Evolutionary conservation across 2,888 invertebrate species (phyloP), one percentile per base, ranked within the genome.

Genomic region (Thymelicus acteon): DNA sequence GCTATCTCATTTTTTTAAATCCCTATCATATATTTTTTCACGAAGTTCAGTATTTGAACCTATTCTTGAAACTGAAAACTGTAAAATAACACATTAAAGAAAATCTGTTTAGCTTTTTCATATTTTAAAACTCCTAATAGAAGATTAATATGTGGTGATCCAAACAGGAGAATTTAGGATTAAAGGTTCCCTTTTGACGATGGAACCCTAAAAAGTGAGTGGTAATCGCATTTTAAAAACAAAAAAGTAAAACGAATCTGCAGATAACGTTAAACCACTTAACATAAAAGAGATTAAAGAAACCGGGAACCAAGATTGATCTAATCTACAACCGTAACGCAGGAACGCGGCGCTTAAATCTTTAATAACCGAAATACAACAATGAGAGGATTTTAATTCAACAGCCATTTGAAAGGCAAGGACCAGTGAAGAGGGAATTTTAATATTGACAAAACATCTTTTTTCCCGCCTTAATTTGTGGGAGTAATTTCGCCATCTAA

Each of bases 391-490:
- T 78, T 79, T 77, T 77, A 75, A 80, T 80, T 78, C 76, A 60
- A 67, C 67, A 64, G 48, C 48, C 68, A 24, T 58, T 63, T 19
- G 48, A 69, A 63, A 58, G 58, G 47, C 19, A 0, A 4, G 62
- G 37, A n/a, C 48, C 39, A 63, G 64, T n/a, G 57, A 47, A 44
- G 24, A 73, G 72, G 72, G 76, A 74, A 74, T 81, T 82, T 84
- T 83, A 83, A 85, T 85, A 85, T 85, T 83, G 82, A 82, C 84
- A 81, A 82, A 81, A 82, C 80, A 81, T 75, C 79, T 76, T 82
- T 82, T 82, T 79, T 78, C 77, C 75, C 76, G 76, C 79, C 78
- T 77, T 82, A 86, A 85, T 85, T 84, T 84, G 78, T 76, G 75
- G 77, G 79, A 84, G 84, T 81, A 84, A 84, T 85, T 83, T 82